Evolutionary conservation across 2,113 vertebrate genomes (phyloP), one percentile per base, ranked within the genome.

Genomic region (Corvus hawaiiensis): DNA sequence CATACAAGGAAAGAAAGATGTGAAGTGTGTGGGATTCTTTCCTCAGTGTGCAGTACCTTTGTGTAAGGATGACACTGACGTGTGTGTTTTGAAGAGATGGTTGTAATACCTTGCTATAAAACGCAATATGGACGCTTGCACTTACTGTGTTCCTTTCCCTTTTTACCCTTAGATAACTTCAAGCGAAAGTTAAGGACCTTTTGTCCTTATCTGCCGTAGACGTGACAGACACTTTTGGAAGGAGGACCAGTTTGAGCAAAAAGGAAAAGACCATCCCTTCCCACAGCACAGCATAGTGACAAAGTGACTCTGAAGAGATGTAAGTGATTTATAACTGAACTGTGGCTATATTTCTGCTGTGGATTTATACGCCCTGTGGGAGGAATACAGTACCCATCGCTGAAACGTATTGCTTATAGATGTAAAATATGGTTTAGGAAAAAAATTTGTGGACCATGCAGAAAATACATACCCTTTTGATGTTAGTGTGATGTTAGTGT

Each of bases 251-350:
- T 91, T 27, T 85, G 75, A 96, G 55, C 64, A 78, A 77, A 87
- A 95, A 93, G 68, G 62, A 87, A 74, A 87, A 90, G 84, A 80
- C 64, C 23, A 1, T 64, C 83, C 30, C 52, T 48, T 92, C 63
- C 10, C 48, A 77, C 33, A 87, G 84, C 43, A 77, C 75, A 78
- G 54, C 84, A 51, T 88, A 87, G 85, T 78, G 87, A 88, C 96
- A 62, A 64, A 75, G 87, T 79, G 92, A 82, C 75, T 93, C 33
- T 14, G 11, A 95, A 94, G 94, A 97, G 96, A 98, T 96, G 97
- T 98, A 97, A 98, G 97, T 97, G 32, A 89, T 94, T 88, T 84
- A 62, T 74, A 93, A 69, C n/a, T 5, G 3, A 78, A n/a, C 62
- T 89, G 33, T 88, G 68, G 39, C 23, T 84, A 32, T 85, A 11